Conservation (phyloP, 2,113 vertebrate genomes). For the Apteryx owenii region DNA sequence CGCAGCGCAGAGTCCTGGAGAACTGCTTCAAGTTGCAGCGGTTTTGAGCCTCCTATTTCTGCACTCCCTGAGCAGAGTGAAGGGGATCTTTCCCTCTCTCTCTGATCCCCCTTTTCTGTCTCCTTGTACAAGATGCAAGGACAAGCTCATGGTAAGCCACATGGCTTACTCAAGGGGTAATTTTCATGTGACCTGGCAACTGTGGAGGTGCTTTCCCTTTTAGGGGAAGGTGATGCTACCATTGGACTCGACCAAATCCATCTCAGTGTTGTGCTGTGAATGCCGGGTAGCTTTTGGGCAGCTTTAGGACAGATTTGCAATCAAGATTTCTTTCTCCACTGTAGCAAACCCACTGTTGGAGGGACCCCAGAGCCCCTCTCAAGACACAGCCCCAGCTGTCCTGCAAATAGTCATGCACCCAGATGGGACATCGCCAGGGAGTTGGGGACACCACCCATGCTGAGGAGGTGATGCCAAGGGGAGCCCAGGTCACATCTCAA, state of each 20-base stretch:
- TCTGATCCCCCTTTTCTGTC: not conserved
- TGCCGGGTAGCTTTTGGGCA: not conserved
- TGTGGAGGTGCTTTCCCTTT: not conserved
- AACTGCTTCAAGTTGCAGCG: rapidly evolving
- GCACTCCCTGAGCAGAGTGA: not conserved
- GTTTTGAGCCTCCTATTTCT: not conserved
- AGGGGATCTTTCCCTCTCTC: not conserved
- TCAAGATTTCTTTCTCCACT: not conserved
- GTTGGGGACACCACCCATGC: not conserved
- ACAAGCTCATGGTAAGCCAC: not conserved
- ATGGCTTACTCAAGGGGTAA: not conserved
- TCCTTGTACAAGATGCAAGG: not conserved
- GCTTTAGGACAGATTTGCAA: not conserved
- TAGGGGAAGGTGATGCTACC: rapidly evolving
- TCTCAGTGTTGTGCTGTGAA: not conserved
- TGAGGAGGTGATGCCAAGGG: not conserved
- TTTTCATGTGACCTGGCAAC: not conserved
- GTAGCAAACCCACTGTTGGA: not conserved
- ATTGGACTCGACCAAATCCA: not conserved
- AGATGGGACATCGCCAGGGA: not conserved
- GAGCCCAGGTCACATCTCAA: not conserved
- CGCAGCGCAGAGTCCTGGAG: not conserved
- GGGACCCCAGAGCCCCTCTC: not conserved
- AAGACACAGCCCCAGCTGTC: not conserved
- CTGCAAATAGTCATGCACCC: not conserved